phyloP scores from a whole-genome alignment of 2,797 vertebrate species.

The Morelia viridis region DNA sequence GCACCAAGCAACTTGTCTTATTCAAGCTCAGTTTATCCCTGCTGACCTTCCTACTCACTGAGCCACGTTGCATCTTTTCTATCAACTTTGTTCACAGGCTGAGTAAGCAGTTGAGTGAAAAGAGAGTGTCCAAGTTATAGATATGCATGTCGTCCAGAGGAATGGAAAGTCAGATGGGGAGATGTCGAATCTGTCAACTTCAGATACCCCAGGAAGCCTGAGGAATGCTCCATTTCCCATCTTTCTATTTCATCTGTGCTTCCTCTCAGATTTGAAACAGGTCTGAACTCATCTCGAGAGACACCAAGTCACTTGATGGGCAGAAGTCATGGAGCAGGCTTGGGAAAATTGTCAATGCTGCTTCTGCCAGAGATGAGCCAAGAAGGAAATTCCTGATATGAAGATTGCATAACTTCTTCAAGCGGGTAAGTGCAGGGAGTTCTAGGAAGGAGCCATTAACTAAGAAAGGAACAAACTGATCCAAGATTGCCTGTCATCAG shows the following conservation, averaged over 20 bases:
- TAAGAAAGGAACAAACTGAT: background rate
- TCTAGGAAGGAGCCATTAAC: background rate
- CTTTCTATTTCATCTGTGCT: background rate
- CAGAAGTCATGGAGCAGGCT: background rate
- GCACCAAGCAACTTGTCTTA: background rate
- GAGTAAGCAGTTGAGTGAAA: background rate
- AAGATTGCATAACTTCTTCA: background rate
- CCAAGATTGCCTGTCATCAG: background rate
- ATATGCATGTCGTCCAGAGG: no score
- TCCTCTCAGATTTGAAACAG: background rate
- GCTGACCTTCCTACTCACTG: background rate
- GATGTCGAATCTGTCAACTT: background rate
- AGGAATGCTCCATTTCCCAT: background rate
- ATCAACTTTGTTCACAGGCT: background rate
- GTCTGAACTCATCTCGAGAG: background rate
- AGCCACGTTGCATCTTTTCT: background rate
- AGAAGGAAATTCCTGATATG: background rate
- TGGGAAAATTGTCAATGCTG: background rate
- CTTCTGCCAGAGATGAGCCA: background rate
- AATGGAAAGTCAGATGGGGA: background rate
- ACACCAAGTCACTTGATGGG: background rate
- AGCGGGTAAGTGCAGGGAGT: background rate
- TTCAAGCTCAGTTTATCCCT: background rate
- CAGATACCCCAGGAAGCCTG: background rate
- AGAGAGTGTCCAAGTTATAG: background rate